These are phyloP conservation scores for Dermatemys mawii DNA, from an alignment of 2,113 vertebrate genomes.

Conservation along the genomic window DNA sequence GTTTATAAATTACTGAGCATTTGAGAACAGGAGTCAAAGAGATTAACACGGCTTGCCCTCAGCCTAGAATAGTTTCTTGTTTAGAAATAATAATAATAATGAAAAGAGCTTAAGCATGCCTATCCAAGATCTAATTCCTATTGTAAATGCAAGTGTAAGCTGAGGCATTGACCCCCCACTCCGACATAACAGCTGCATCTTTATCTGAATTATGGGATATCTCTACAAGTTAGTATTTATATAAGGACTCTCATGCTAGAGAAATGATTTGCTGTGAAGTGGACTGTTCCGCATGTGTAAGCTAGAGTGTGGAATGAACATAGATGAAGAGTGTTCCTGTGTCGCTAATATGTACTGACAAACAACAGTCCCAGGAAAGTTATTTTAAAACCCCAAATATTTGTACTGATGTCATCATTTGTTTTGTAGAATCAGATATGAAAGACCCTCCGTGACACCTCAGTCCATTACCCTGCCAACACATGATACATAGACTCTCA, in stretches of 20 bases:
- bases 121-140: constrained; percentile 12
- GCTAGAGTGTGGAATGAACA: not conserved
- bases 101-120: constrained; percentile 55
- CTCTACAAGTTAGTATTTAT: constrained; percentile 22
- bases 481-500: too few relatives aligned
- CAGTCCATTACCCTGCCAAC: not conserved
- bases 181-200: constrained; percentile 23
- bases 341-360: constrained; percentile 8
- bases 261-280: constrained; percentile 24
- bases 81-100: constrained; percentile 61
- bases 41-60: constrained; percentile 34
- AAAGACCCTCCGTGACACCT: not conserved
- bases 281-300: not conserved
- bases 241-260: not conserved
- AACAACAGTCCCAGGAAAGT: constrained; percentile 1
- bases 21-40: constrained; percentile 23
- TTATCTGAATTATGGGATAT: constrained; percentile 33
- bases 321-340: not conserved
- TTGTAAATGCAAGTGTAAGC: constrained; percentile 39
- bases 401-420: not conserved
- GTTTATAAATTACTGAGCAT: constrained; percentile 29
- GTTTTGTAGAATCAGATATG: not conserved
- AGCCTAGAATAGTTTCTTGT: constrained; percentile 46
- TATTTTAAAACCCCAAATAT: not conserved
- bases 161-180: constrained; percentile 32